phyloP scores from a whole-genome alignment of 2,113 vertebrate species.

The Smithornis capensis region DNA sequence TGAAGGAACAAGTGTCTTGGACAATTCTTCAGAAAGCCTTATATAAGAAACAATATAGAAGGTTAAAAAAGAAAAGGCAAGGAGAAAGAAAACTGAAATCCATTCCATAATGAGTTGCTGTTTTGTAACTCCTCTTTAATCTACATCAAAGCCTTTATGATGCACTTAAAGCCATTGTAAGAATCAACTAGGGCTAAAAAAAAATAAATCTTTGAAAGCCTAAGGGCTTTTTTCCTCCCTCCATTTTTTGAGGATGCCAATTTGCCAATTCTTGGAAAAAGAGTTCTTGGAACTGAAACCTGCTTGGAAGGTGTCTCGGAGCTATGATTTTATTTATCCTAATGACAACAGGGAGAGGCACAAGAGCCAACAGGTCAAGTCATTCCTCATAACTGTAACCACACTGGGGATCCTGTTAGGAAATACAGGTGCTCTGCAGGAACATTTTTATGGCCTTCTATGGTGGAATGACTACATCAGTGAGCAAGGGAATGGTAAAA shows the following conservation, averaged over 20 bases:
- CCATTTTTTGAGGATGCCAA: not conserved
- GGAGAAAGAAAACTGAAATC: not conserved
- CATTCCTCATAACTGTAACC: not conserved
- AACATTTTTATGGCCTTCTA: not conserved
- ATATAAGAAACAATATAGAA: not conserved
- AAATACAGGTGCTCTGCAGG: not conserved
- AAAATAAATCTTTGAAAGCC: not conserved
- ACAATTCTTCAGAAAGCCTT: not conserved
- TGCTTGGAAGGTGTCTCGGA: not conserved
- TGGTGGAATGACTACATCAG: not conserved
- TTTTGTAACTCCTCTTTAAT: not conserved
- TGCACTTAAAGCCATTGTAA: not conserved
- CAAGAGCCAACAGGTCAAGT: not conserved
- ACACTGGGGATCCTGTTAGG: not conserved
- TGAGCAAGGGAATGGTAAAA: not conserved
- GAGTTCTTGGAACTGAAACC: not conserved
- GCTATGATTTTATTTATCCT: not conserved
- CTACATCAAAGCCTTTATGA: not conserved
- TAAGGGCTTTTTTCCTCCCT: not conserved
- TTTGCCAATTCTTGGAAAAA: not conserved
- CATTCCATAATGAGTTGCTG: not conserved
- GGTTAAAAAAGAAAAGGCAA: not conserved
- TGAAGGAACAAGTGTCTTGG: not conserved
- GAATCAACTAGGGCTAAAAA: not conserved
- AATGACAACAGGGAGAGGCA: not conserved